Conservation (phyloP, 2,888 invertebrate genomes). For the Agapostemon virescens region DNA sequence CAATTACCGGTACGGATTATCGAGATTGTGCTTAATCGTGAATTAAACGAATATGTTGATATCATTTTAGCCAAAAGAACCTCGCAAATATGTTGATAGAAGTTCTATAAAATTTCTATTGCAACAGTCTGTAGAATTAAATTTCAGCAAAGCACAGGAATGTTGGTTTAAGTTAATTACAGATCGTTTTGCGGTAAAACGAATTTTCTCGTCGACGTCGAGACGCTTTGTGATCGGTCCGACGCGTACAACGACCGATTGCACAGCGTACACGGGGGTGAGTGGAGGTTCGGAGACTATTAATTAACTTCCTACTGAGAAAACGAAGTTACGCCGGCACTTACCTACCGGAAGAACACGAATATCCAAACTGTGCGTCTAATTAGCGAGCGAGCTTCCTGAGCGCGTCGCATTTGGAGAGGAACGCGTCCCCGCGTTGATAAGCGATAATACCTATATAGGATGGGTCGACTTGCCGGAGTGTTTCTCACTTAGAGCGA, state of each 20-base stretch:
- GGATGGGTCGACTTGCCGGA: constrained; percentile 28
- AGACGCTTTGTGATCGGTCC: constrained; percentile 17
- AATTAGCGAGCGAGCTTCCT: constrained; percentile 69
- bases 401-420: constrained; percentile 51
- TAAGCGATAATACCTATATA: constrained; percentile 60
- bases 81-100: no score
- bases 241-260: constrained; percentile 19
- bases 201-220: neutral
- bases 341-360: constrained; percentile 67
- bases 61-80: no score
- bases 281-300: constrained; percentile 43
- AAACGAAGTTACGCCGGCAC: constrained; percentile 65
- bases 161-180: neutral
- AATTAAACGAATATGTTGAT: no score
- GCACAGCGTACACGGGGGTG: constrained; percentile 12
- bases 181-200: neutral
- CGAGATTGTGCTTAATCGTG: no score
- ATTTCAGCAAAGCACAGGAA: no score
- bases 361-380: constrained; percentile 69
- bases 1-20: no score
- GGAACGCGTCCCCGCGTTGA: constrained; percentile 45
- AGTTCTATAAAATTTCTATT: no score
- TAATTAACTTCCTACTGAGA: constrained; percentile 67
- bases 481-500: constrained; percentile 39
- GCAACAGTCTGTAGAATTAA: neutral